Percentiles rank a stretch among this genome's conserved stretches.
Conservation (phyloP, 2,797 vertebrate genomes). For the Synaphobranchus kaupii region DNA sequence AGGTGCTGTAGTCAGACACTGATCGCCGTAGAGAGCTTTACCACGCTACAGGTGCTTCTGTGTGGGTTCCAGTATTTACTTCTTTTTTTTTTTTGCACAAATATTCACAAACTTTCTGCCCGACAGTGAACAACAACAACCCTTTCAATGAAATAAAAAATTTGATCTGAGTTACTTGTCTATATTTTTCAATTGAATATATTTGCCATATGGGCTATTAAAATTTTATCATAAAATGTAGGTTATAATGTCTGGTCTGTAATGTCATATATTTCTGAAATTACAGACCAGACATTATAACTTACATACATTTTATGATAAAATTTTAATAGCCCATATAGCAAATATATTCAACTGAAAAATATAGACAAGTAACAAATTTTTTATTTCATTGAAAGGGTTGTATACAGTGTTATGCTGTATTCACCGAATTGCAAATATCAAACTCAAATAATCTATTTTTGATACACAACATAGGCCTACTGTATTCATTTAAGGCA, state of each 20-base stretch:
- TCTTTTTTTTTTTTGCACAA: not conserved
- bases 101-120: not conserved
- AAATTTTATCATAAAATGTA: not conserved
- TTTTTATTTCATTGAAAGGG: not conserved
- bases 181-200: not conserved
- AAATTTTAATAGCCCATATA: not conserved
- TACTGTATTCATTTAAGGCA: not conserved
- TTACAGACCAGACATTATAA: not conserved
- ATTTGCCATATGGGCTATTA: not conserved
- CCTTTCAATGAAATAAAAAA: not conserved
- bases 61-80: not conserved
- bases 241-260: not conserved
- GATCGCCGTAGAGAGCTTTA: not conserved
- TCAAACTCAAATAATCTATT: not conserved
- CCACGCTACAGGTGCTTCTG: slow-evolving; percentile 14
- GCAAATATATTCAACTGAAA: not conserved
- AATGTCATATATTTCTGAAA: too few relatives aligned
- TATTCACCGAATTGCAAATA: not conserved
- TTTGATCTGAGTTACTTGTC: not conserved
- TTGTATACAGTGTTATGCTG: too few relatives aligned
- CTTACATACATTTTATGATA: not conserved
- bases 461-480: not conserved
- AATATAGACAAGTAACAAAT: not conserved
- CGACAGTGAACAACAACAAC: not conserved
- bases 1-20: slow-evolving; percentile 11